These are phyloP conservation scores for Alauda arvensis DNA, from an alignment of 2,797 vertebrate genomes.

Conservation along the genomic window DNA sequence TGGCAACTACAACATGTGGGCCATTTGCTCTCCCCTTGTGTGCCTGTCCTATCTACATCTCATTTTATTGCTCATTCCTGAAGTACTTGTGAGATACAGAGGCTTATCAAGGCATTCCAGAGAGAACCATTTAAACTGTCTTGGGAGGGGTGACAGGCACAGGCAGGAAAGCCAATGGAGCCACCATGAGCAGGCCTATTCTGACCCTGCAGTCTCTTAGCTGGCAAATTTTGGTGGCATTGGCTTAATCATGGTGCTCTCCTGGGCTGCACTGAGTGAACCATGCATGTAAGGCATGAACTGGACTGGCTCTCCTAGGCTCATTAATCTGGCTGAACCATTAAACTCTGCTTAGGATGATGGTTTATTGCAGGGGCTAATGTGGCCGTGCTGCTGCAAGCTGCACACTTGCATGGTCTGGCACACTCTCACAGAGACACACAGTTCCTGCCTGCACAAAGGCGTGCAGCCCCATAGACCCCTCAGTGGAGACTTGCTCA, in stretches of 20 bases:
- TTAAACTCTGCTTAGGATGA: neutral
- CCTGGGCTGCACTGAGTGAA: neutral
- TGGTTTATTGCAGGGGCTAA: neutral
- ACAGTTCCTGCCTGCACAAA: fast-evolving
- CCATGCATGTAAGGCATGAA: fast-evolving
- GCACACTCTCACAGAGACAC: neutral
- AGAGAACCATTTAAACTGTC: neutral
- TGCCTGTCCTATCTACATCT: neutral
- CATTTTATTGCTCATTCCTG: neutral
- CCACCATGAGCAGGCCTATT: fast-evolving
- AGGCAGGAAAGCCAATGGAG: fast-evolving
- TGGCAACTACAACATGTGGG: fast-evolving
- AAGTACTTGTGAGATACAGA: neutral
- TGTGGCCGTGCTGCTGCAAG: neutral
- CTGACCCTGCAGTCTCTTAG: neutral
- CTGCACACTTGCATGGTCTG: fast-evolving
- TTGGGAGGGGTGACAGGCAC: fast-evolving
- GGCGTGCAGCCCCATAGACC: neutral
- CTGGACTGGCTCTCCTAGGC: fast-evolving
- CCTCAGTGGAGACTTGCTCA: fast-evolving
- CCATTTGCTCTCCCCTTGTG: neutral
- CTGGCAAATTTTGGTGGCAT: neutral
- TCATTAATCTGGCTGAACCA: neutral
- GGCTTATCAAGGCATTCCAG: neutral
- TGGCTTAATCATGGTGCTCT: neutral